These are phyloP conservation scores for Chelonus formosanus DNA, from an alignment of 2,888 invertebrate genomes.

Conservation along the genomic window DNA sequence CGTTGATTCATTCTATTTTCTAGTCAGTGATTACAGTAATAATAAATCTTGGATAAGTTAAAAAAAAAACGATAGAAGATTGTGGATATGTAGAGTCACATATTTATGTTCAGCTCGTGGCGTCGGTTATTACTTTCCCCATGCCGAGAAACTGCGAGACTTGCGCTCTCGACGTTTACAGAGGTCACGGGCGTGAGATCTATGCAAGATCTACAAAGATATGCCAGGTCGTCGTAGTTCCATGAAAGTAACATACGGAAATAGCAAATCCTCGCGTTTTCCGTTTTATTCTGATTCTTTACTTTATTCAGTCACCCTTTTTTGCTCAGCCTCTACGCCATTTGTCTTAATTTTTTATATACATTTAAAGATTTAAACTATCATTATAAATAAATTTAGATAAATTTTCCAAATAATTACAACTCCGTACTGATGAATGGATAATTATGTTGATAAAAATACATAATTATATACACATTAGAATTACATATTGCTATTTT, in stretches of 20 bases:
- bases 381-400: neutral
- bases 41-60: too few species aligned
- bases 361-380: slow-evolving; percentile 3
- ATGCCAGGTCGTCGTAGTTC: slow-evolving; percentile 51
- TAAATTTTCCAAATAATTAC: too few species aligned
- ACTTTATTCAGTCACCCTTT: slow-evolving; percentile 18
- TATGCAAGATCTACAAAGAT: slow-evolving; percentile 57
- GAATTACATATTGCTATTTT: too few species aligned
- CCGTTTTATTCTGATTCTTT: slow-evolving; percentile 28
- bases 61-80: too few species aligned
- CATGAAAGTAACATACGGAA: slow-evolving; percentile 34
- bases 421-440: too few species aligned
- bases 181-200: slow-evolving; percentile 60
- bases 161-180: slow-evolving; percentile 50
- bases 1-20: too few species aligned
- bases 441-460: too few species aligned
- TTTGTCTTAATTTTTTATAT: neutral
- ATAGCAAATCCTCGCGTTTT: slow-evolving; percentile 20
- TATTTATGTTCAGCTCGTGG: slow-evolving; percentile 39
- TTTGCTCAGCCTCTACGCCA: slow-evolving; percentile 9
- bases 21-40: too few species aligned
- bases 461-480: too few species aligned
- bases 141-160: slow-evolving; percentile 40
- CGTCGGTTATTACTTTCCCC: slow-evolving; percentile 51
- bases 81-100: slow-evolving; percentile 14